Evolutionary conservation across 2,888 invertebrate genomes (phyloP), one percentile per base, ranked within the genome.

Genomic region (Ophion obscuratus): DNA sequence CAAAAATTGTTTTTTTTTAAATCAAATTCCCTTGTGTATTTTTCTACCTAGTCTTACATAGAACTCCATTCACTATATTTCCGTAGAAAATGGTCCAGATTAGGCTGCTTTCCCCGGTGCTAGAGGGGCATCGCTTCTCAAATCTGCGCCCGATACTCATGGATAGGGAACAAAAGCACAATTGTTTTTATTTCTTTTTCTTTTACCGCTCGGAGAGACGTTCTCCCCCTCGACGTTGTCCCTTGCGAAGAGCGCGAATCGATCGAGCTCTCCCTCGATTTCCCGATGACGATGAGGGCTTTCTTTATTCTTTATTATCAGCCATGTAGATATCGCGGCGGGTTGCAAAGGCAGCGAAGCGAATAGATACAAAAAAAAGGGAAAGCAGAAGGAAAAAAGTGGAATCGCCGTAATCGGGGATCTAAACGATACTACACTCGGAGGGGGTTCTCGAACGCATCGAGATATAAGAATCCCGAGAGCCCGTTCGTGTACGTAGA

Each of bases 351-450:
- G 76, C 64, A 64, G 10, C n/a, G 57, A 76, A 20, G 53, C 66
- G 75, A 64, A 40, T n/a, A 44, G 40, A 61, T 74, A 40, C n/a
- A 40, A 61, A 61, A 62, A 44, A 44, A 66, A 73, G 73, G 57
- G 67, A 73, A 10, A 68, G 68, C 61, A 74, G 62, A 67, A 67
- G 75, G 73, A 66, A 5, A 79, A 31, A 67, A 27, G 67, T 76
- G 62, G 62, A 75, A 75, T 53, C 57, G 31, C 71, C 75, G 80
- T 80, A 81, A 84, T 81, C 81, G 84, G 27, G 84, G 84, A 84
- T 84, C 53, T 81, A 84, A 81, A 84, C 67, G 77, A 81, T 84
- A 74, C 81, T 81, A 71, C 59, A 76, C 80, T 76, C 76, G 76
- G 73, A 40, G 53, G 80, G 66, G 62, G 76, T 80, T 70, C 44